Evolutionary conservation across 2,113 vertebrate species (phyloP).

Genomic region (Chloropsis hardwickii): DNA sequence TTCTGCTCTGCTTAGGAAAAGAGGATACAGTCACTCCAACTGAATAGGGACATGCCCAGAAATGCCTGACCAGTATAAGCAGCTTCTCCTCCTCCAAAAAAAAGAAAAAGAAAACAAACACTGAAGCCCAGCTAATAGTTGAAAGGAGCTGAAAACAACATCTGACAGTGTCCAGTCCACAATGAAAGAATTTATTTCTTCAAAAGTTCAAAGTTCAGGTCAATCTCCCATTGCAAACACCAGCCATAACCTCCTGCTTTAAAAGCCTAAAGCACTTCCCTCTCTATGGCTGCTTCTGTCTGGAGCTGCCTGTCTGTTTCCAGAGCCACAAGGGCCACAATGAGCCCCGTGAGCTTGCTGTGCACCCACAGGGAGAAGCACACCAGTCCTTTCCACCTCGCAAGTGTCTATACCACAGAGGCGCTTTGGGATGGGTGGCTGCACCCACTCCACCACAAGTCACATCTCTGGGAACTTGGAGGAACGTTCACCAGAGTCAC

Average conservation of each 20-base stretch:
- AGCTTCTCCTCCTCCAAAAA: not conserved
- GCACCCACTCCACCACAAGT: not conserved
- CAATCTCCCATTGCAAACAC: not conserved
- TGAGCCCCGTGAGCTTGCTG: not conserved
- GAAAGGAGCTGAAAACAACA: not conserved
- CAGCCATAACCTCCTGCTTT: not conserved
- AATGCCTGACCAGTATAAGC: not conserved
- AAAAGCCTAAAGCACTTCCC: not conserved
- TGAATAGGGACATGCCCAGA: not conserved
- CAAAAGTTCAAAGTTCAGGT: not conserved
- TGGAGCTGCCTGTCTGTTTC: not conserved
- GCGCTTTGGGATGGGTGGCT: not conserved
- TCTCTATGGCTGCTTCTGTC: not conserved
- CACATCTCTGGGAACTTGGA: not conserved
- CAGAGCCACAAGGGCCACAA: not conserved
- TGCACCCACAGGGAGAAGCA: rapidly evolving
- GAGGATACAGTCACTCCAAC: not conserved
- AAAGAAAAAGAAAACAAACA: not conserved
- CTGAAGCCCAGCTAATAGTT: not conserved
- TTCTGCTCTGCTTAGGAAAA: not conserved
- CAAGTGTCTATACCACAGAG: rapidly evolving
- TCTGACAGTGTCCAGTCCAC: not conserved
- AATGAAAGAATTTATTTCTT: not conserved
- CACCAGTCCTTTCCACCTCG: not conserved
- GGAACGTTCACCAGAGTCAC: not conserved